phyloP scores from a whole-genome alignment of 2,113 vertebrate species.

The Alectura lathami region DNA sequence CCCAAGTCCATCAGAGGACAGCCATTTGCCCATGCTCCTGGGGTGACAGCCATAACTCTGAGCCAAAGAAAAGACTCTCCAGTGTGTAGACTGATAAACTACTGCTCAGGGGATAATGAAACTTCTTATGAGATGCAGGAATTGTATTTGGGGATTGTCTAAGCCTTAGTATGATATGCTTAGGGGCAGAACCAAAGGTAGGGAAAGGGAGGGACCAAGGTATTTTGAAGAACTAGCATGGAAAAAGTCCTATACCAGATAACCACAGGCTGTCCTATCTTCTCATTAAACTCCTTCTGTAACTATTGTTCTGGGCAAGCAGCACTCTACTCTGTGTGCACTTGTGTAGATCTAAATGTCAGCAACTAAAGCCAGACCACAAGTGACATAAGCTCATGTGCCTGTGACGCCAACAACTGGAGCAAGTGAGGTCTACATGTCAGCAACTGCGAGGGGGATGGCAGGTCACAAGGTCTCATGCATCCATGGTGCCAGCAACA shows the following conservation, averaged over 20 bases:
- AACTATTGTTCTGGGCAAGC: not conserved
- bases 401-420: not conserved
- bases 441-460: not conserved
- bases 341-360: too few species aligned
- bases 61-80: not conserved
- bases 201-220: not conserved
- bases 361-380: not conserved
- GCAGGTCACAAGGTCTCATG: not conserved
- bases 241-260: not conserved
- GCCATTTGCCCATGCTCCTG: not conserved
- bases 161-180: not conserved
- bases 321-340: not conserved
- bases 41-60: not conserved
- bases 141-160: rapidly evolving
- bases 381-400: too few species aligned
- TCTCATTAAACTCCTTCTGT: not conserved
- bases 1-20: not conserved
- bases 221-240: not conserved
- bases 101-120: not conserved
- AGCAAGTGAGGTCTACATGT: not conserved
- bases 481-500: not conserved
- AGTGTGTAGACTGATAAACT: not conserved
- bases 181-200: not conserved
- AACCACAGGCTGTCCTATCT: not conserved
- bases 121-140: not conserved